Base-by-base conservation (phyloP, 2,113 vertebrate species). In the Macrotis lagotis region DNA sequence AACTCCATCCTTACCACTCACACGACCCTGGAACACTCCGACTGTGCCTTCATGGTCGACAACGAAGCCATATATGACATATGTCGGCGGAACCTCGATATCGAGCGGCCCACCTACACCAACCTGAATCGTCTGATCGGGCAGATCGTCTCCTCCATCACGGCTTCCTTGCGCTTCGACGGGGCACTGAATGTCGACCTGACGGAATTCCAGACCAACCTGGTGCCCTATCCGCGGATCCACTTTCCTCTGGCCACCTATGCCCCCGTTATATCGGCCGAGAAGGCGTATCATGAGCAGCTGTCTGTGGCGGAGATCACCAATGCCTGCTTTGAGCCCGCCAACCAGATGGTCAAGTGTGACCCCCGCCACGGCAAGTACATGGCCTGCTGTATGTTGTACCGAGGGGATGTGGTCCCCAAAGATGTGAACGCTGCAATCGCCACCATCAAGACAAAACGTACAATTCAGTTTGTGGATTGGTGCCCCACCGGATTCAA, bases 331-430 rank as follows among this genome's bases (percentile, higher is more conserved):
- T 99, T 99, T 47, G 99, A 99, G 90, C 99, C 99, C 7, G 98
- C 99, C 88, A 99, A 99, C 92, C 99, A 99, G 98, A 99, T 99
- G 99, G 99, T 99, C 51, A 99, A 99, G 91, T 99, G 99, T 0
- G 99, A 99, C 96, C 98, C 99, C 50, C 98, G 98, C 94, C 99
- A 99, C 0, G 99, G 99, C 95, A 98, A 98, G 74, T 98, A 98
- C 94, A 98, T 98, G 98, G 98, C 98, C 26, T 98, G 98, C 96
- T 98, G 98, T 24, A 98, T 98, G 98, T 19, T 98, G 4, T 98
- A 98, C 47, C 90, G 98, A 55, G 98, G 98, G 0, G 98, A 98
- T 0, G 98, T 98, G 22, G 98, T 98, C 48, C 98, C 98, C 37
- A 98, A 98, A 48, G 98, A 98, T 0, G 98, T 98, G 95, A 98